Base-by-base conservation (phyloP, 2,113 vertebrate genomes). In the Speoplatyrhinus poulsoni region DNA sequence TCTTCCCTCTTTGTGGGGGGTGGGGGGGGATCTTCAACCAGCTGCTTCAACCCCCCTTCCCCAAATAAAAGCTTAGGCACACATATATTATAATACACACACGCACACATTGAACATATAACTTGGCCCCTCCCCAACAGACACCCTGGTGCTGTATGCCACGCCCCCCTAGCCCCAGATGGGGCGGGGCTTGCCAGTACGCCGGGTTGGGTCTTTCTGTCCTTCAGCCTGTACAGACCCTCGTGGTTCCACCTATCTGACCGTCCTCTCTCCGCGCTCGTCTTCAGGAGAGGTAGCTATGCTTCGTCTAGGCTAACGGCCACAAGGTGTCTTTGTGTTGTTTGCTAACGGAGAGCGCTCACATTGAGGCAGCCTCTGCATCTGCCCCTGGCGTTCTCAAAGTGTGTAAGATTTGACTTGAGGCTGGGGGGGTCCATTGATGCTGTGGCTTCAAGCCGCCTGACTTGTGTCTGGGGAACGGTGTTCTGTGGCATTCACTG, bases 271-370 rank as follows among this genome's bases (percentile, higher is more conserved):
- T 32, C 16, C 9, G 16, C 54, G 9, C 46, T 48, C 12, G 4
- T 49, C 80, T 71, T 60, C 57, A 46, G 2, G 0, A 59, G 62
- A 85, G 85, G 87, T 89, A 89, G 66, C 70, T 80, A 70, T 73
- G 56, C 1, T 55, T 16, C 50, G 50, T 49, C 64, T 16, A 46
- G 49, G 59, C 56, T 10, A 8, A 6, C 4, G 11, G 46, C 48
- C 12, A 26, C 53, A 6, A 62, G 49, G 32, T 36, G 48, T 73
- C 74, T 85, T 85, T 82, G 73, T 83, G 47, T 33, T 2, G 48
- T 46, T 10, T 55, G 33, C 46, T 46, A 60, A 67, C 76, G 52
- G 61, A 15, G 12, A 16, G 52, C 1, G 9, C 52, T 12, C 12
- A 15, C 52, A 15, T 6, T 26, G 7, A 9, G 15, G 67, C 66